phyloP scores from a whole-genome alignment of 2,113 vertebrate genomes.

The Neolamprologus longior region DNA sequence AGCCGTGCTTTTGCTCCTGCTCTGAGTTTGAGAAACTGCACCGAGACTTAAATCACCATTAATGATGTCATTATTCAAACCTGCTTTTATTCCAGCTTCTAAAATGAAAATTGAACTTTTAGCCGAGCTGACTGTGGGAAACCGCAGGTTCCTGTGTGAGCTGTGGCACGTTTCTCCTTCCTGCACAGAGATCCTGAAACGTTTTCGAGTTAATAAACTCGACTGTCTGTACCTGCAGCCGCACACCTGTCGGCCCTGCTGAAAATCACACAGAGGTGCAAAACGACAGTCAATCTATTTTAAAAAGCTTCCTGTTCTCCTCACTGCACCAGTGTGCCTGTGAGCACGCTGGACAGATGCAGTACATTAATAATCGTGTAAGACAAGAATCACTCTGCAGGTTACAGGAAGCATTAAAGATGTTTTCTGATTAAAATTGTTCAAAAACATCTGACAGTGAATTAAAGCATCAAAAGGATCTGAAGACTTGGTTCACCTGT shows the following conservation, averaged over 20 bases:
- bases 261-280: background rate
- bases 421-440: too few relatives aligned
- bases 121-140: background rate
- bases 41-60: background rate
- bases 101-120: background rate
- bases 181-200: background rate
- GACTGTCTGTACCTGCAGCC: background rate
- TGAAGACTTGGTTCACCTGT: background rate
- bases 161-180: background rate
- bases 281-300: background rate
- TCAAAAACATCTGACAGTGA: too few relatives aligned
- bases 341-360: background rate
- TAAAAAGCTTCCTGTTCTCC: background rate
- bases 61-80: background rate
- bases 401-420: background rate
- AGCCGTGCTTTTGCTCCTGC: background rate
- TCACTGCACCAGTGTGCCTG: background rate
- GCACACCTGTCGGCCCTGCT: background rate
- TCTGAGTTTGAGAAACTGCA: background rate
- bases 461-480: background rate
- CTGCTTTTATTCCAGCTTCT: background rate
- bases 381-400: background rate
- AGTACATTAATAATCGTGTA: rapidly evolving
- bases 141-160: background rate
- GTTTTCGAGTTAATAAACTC: background rate